Percentiles rank a stretch among this genome's conserved stretches.
Evolutionary conservation across 2,888 invertebrate genomes (phyloP).

Genomic region (Mesorhabditis belari): DNA sequence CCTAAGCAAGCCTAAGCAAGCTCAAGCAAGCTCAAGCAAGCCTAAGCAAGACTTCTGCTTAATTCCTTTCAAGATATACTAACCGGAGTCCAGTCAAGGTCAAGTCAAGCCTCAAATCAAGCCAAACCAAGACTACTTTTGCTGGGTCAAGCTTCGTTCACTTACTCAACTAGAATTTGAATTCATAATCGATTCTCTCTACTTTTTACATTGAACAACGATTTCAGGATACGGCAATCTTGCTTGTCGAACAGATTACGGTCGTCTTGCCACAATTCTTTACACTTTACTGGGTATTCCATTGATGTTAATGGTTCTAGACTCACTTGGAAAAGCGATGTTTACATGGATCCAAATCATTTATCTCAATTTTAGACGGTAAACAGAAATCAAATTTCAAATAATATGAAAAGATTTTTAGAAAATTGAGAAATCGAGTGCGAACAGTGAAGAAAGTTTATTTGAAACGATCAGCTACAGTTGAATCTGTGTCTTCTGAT

Average conservation of each 20-base stretch:
- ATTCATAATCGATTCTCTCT: too few species aligned
- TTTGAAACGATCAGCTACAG: constrained; percentile 9
- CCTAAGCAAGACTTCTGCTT: too few species aligned
- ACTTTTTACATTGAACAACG: too few species aligned
- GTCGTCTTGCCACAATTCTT: constrained; percentile 77
- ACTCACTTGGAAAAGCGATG: constrained; percentile 86
- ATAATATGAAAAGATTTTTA: background rate
- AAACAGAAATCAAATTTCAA: background rate
- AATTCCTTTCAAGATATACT: too few species aligned
- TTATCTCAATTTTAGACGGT: constrained; percentile 22
- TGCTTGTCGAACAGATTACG: constrained; percentile 75
- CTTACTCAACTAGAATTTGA: too few species aligned
- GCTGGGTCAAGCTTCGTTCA: too few species aligned
- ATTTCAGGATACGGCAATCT: constrained; percentile 74
- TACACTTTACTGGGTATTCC: constrained; percentile 93
- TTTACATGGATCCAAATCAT: constrained; percentile 23
- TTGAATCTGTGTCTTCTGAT: constrained; percentile 19
- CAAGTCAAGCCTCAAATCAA: too few species aligned
- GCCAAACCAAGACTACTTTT: too few species aligned
- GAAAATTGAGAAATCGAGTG: background rate
- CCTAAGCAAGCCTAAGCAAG: too few species aligned
- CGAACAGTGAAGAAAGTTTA: constrained; percentile 1
- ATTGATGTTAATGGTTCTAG: constrained; percentile 80
- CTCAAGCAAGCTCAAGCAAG: too few species aligned
- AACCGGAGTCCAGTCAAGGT: too few species aligned